phyloP scores from a whole-genome alignment of 2,797 vertebrate species.

The Anguilla obscura region DNA sequence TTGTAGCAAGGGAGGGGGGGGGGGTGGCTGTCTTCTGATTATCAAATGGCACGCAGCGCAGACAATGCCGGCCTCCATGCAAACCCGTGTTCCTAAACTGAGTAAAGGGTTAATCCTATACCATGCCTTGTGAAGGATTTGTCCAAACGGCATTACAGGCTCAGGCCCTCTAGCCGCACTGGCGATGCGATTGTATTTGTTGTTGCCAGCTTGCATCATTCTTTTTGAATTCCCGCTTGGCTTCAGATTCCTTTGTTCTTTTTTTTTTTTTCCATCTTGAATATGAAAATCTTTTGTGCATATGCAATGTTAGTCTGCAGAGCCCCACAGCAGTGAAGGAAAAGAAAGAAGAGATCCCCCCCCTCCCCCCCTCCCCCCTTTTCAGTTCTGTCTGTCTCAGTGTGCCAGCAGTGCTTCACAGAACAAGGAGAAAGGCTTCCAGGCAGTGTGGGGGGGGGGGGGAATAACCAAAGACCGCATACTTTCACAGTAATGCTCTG shows the following conservation, averaged over 20 bases:
- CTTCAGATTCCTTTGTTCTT: neutral
- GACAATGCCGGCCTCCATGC: constrained; percentile 12
- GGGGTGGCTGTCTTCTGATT: neutral
- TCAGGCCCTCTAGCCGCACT: neutral
- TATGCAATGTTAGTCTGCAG: neutral
- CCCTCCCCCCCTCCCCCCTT: neutral
- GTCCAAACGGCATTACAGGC: constrained; percentile 5
- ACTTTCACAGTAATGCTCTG: constrained; percentile 46
- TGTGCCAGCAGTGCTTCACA: neutral
- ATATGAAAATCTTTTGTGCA: neutral
- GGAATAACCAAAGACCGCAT: constrained; percentile 69
- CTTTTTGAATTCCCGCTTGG: neutral
- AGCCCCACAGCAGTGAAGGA: constrained; percentile 12
- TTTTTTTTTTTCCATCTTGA: neutral
- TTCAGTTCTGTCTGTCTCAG: neutral
- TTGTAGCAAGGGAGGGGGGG: neutral
- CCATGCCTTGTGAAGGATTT: constrained; percentile 1
- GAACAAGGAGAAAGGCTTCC: neutral
- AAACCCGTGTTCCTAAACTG: constrained; percentile 8
- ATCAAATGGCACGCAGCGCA: neutral
- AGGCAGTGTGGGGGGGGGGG: neutral
- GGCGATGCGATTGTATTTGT: neutral
- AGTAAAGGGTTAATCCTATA: neutral
- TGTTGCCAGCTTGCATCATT: constrained; percentile 3
- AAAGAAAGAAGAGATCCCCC: neutral